Base-by-base conservation (phyloP, 2,113 vertebrate genomes). In the Oophaga pumilio region DNA sequence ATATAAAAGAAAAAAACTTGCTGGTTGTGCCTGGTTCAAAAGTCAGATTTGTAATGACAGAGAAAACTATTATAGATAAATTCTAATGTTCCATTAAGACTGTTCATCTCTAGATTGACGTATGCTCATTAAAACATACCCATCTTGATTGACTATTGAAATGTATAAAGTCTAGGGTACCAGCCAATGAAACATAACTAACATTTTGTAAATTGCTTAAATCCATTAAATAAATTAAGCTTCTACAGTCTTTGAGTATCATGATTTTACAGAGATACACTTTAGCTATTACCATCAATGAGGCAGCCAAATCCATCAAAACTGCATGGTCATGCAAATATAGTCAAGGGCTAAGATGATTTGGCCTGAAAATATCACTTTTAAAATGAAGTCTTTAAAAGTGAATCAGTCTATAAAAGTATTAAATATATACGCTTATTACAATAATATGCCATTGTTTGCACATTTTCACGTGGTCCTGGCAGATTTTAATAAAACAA, bases 201-300 rank as follows among this genome's bases (percentile, higher is more conserved):
- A 91, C 85, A 86, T 91, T 91, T 91, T 91, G 91, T 91, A 92
- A 91, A 94, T 93, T 92, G 91, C 91, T 92, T 91, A 91, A 93
- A 93, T 94, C 90, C 90, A 93, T 92, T 92, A 94, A 93, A 94
- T 92, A 93, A 93, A 93, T 92, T 89, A 93, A 93, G 90, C 88
- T 92, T 84, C 90, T 43, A 71, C 87, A 57, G 83, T 69, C 76
- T 90, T 76, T 90, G 73, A 91, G 89, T 82, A 87, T 87, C 78
- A 81, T 87, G 89, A 90, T 91, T 94, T 92, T 90, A 91, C 90
- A 89, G 90, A 92, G 90, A 89, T 93, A 88, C 91, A 92, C 91
- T 90, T 93, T 90, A 93, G 92, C 91, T 93, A 92, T 93, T 94
- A 91, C 90, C 91, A 90, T 90, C 90, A 84, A 89, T 90, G 78